Conservation (phyloP, 2,888 invertebrate species). For the Chrysina gloriosa region DNA sequence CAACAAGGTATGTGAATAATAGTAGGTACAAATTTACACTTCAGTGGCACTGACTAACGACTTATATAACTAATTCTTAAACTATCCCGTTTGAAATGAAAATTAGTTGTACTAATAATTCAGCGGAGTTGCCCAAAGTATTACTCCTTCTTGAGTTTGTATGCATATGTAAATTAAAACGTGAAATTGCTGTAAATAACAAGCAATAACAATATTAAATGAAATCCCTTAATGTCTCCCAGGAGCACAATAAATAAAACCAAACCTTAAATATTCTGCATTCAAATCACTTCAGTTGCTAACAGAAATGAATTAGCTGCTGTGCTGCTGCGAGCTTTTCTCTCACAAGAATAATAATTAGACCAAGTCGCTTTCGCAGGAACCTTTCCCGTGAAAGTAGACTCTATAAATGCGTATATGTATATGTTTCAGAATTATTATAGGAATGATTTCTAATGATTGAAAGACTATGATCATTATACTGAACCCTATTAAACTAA, state of each 20-base stretch:
- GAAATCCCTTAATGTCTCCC: constrained; percentile 50
- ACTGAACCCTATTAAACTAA: too few relatives aligned
- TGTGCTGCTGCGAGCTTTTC: not conserved
- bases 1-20: too few relatives aligned
- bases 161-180: not conserved
- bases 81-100: too few relatives aligned
- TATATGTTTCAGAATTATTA: too few relatives aligned
- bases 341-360: constrained; percentile 34
- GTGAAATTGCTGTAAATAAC: constrained; percentile 24
- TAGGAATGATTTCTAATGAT: too few relatives aligned
- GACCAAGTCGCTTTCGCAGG: not conserved
- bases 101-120: too few relatives aligned
- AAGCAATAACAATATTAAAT: constrained; percentile 29
- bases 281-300: constrained; percentile 43
- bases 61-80: too few relatives aligned
- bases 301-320: constrained; percentile 44
- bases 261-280: constrained; percentile 45
- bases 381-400: not conserved
- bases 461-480: too few relatives aligned
- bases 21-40: too few relatives aligned
- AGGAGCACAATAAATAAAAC: constrained; percentile 50
- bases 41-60: too few relatives aligned
- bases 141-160: not conserved
- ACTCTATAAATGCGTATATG: not conserved
- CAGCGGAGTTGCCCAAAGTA: too few relatives aligned